Evolutionary conservation across 1,140 invertebrate species (phyloP).

Genomic region (Zophobas morio): DNA sequence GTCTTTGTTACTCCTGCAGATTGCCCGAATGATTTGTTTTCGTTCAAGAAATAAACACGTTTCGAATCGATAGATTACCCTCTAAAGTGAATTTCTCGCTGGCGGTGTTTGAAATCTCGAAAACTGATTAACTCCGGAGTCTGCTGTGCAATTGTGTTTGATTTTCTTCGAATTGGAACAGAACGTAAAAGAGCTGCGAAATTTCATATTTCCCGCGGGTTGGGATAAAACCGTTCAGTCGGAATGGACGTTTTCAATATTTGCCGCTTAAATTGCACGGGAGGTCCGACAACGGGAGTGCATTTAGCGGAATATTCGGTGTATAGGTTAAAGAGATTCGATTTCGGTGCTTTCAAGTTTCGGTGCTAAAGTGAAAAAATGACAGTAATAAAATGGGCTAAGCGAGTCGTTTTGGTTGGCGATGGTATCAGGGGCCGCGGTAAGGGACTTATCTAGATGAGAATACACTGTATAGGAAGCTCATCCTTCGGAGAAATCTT

Average conservation of each 20-base stretch:
- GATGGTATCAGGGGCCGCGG: constrained; percentile 14
- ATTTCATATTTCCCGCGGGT: constrained; percentile 28
- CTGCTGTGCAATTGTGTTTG: neutral
- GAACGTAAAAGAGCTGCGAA: neutral
- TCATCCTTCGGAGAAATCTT: constrained; percentile 32
- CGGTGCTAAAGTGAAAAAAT: constrained; percentile 35
- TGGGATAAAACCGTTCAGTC: neutral
- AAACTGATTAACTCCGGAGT: constrained; percentile 20
- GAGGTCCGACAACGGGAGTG: constrained; percentile 6
- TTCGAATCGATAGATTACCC: constrained; percentile 38
- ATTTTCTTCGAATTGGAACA: neutral
- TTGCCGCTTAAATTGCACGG: constrained; percentile 8
- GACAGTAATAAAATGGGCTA: constrained; percentile 24
- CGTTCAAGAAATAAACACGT: constrained; percentile 56
- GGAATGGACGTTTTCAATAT: neutral
- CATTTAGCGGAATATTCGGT: constrained; percentile 13
- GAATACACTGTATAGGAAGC: constrained; percentile 18
- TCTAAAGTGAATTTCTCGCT: constrained; percentile 25
- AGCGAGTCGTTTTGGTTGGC: constrained; percentile 32
- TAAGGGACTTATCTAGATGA: constrained; percentile 31
- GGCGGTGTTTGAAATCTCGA: constrained; percentile 13
- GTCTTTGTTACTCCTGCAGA: constrained; percentile 55
- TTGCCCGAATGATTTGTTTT: constrained; percentile 59
- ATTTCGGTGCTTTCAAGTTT: constrained; percentile 27
- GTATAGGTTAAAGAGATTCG: constrained; percentile 23